Evolutionary conservation across 2,888 invertebrate genomes (phyloP).

Genomic region (Tenodera sinensis): DNA sequence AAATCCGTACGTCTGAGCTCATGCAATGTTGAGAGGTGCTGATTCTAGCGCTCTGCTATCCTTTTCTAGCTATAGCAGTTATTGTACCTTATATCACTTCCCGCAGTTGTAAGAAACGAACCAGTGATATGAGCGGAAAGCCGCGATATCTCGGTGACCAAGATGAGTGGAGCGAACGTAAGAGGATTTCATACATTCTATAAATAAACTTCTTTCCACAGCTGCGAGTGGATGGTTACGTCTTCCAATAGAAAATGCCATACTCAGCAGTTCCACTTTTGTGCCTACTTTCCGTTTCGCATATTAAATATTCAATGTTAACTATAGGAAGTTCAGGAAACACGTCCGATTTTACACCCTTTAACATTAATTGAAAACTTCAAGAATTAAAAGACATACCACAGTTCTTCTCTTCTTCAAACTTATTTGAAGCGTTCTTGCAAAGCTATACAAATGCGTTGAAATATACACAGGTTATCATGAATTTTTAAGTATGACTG

Average conservation of each 20-base stretch:
- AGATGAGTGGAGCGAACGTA: not conserved
- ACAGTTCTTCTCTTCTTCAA: too few relatives aligned
- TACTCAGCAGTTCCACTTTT: not conserved
- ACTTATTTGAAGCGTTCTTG: too few relatives aligned
- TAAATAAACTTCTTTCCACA: not conserved
- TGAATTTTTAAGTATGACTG: too few relatives aligned
- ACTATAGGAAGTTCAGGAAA: too few relatives aligned
- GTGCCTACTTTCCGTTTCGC: not conserved
- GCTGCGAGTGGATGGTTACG: not conserved
- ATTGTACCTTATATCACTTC: not conserved
- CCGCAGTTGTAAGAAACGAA: not conserved
- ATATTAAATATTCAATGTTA: too few relatives aligned
- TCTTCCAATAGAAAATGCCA: not conserved
- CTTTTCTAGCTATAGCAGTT: not conserved
- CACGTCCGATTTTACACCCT: too few relatives aligned
- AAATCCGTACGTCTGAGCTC: too few relatives aligned
- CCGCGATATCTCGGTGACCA: not conserved
- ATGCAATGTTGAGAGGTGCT: not conserved
- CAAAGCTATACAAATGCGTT: too few relatives aligned
- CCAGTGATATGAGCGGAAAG: not conserved
- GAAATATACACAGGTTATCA: too few relatives aligned
- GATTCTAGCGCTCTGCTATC: not conserved
- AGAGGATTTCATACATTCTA: not conserved
- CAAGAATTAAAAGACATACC: too few relatives aligned
- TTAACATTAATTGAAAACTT: too few relatives aligned